Percentiles rank a stretch among this genome's conserved stretches.
phyloP scores from a whole-genome alignment of 2,113 vertebrate genomes.

The Bos javanicus region DNA sequence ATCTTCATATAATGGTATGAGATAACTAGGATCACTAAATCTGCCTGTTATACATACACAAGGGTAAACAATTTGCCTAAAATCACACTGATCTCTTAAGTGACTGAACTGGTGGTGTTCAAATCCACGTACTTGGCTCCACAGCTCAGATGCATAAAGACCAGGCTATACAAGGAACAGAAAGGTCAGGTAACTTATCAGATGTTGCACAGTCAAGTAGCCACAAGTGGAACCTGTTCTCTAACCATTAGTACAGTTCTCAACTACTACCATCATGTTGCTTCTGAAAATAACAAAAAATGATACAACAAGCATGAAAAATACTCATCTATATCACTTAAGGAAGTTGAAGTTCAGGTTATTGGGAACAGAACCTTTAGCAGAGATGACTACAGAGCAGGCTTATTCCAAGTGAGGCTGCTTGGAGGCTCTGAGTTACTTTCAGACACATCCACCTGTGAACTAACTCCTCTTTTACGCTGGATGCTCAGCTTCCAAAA shows the following conservation, averaged over 20 bases:
- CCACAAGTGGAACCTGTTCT: background rate
- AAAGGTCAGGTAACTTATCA: background rate
- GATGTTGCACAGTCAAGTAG: background rate
- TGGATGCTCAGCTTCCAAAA: background rate
- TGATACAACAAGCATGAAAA: background rate
- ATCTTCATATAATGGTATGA: background rate
- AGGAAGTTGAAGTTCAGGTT: background rate
- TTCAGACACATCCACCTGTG: background rate
- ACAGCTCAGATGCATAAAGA: background rate
- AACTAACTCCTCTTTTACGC: background rate
- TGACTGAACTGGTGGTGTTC: background rate
- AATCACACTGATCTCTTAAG: background rate
- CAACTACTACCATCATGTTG: too few relatives aligned
- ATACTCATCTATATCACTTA: background rate
- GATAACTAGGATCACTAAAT: background rate
- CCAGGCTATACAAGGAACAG: background rate
- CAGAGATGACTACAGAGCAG: background rate
- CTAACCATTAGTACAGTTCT: background rate
- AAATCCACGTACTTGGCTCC: background rate
- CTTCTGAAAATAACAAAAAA: background rate
- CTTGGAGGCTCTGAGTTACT: background rate
- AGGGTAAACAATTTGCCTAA: background rate
- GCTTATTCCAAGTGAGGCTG: background rate
- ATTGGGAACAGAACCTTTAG: background rate
- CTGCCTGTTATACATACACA: background rate